Percentiles rank a stretch among this genome's conserved stretches.
Evolutionary conservation across 2,888 invertebrate species (phyloP).

Genomic region (Selenia dentaria): DNA sequence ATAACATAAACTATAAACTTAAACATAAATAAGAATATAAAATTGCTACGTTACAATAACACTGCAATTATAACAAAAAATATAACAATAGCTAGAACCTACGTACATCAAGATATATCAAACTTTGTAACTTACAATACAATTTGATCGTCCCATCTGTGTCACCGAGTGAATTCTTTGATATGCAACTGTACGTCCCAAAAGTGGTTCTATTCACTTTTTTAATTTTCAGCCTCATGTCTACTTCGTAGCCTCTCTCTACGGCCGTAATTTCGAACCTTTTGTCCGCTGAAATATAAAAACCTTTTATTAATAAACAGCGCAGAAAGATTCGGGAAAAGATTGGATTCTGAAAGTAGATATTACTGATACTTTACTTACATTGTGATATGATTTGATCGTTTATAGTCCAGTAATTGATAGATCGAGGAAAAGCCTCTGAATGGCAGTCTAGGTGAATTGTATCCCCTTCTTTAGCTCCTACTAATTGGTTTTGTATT

Average conservation of each 20-base stretch:
- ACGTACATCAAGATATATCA: too few relatives aligned
- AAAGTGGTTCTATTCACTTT: constrained; percentile 86
- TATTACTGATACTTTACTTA: constrained; percentile 59
- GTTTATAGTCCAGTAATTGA: constrained; percentile 91
- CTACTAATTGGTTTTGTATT: constrained; percentile 91
- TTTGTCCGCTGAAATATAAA: constrained; percentile 71
- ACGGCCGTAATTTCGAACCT: constrained; percentile 78
- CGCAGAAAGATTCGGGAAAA: constrained; percentile 1
- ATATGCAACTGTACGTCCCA: constrained; percentile 89
- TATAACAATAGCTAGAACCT: too few relatives aligned
- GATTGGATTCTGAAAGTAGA: constrained; percentile 2
- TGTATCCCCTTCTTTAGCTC: constrained; percentile 88
- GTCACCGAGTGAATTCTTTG: constrained; percentile 89
- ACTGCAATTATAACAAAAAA: too few relatives aligned
- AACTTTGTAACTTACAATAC: constrained; percentile 90
- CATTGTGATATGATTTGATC: constrained; percentile 89
- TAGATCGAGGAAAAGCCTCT: constrained; percentile 91
- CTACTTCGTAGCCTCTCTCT: constrained; percentile 88
- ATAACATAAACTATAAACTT: too few relatives aligned
- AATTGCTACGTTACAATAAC: too few relatives aligned
- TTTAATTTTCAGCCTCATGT: constrained; percentile 89
- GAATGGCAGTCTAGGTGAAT: constrained; percentile 90
- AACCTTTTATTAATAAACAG: constrained; percentile 23
- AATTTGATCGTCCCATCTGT: constrained; percentile 90
- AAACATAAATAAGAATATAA: too few relatives aligned